Evolutionary conservation across 2,797 vertebrate species (phyloP).

Genomic region (Propithecus perrieri): DNA sequence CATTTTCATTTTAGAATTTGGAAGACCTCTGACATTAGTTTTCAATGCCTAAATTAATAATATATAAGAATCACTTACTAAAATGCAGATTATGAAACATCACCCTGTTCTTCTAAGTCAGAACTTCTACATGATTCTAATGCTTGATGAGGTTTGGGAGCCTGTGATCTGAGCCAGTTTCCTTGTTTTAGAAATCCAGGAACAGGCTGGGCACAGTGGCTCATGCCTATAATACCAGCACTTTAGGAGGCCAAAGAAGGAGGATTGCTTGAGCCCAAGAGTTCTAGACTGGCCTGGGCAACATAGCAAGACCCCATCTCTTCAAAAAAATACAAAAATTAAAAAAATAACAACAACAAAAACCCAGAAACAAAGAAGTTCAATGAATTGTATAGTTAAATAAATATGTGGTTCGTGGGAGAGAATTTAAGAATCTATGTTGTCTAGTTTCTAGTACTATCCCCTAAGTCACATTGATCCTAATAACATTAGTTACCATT

Average conservation of each 20-base stretch:
- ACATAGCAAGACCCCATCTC: too few relatives aligned
- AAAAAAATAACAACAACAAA: not conserved
- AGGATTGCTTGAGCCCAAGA: too few relatives aligned
- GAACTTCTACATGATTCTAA: not conserved
- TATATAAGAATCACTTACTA: not conserved
- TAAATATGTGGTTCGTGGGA: not conserved
- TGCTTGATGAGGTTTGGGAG: not conserved
- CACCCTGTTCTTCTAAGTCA: not conserved
- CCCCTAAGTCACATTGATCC: not conserved
- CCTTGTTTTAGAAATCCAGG: not conserved
- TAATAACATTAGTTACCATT: not conserved
- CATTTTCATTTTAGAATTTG: slow-evolving; percentile 12
- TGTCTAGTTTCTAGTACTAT: not conserved
- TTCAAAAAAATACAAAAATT: too few relatives aligned
- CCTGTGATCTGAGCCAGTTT: not conserved
- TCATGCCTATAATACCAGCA: too few relatives aligned
- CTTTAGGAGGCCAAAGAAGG: too few relatives aligned
- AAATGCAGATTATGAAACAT: not conserved
- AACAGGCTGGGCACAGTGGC: not conserved
- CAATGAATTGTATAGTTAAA: not conserved
- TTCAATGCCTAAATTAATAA: not conserved
- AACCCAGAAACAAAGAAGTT: not conserved
- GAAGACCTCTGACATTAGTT: not conserved
- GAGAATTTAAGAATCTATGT: not conserved
- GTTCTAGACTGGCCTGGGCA: too few relatives aligned